A percentile compares a stretch with the other conserved stretches of the same genome.
phyloP scores from a whole-genome alignment of 2,113 vertebrate species.

The Sturnira hondurensis region DNA sequence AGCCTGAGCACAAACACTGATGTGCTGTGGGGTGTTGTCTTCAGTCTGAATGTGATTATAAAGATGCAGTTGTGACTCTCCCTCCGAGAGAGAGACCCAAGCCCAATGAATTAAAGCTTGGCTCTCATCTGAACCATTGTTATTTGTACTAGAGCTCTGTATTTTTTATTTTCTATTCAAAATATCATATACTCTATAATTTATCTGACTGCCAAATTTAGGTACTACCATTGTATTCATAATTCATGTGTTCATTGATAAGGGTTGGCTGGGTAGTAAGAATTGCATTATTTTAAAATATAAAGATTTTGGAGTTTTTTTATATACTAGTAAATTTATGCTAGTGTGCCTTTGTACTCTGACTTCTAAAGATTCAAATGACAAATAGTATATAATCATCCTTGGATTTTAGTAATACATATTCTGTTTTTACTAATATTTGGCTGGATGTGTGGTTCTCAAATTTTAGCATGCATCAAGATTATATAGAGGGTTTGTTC shows the following conservation, averaged over 20 bases:
- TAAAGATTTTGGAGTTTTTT: not conserved
- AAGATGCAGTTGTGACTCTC: conserved; percentile 45
- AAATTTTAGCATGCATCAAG: not conserved
- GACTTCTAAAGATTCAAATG: conserved; percentile 11
- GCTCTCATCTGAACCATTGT: conserved; percentile 27
- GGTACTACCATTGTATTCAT: not conserved
- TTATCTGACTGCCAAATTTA: conserved; percentile 1
- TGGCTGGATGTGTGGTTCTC: not conserved
- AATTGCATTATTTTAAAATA: conserved; percentile 21
- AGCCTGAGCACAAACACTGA: conserved; percentile 2
- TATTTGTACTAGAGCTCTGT: not conserved
- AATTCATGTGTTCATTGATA: not conserved
- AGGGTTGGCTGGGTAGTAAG: not conserved
- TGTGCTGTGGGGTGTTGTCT: conserved; percentile 38
- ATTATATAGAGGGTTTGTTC: not conserved
- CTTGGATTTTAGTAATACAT: not conserved
- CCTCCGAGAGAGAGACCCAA: conserved; percentile 10
- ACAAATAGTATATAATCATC: not conserved
- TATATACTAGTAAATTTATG: conserved; percentile 1
- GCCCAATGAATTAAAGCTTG: not conserved
- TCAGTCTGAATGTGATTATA: conserved; percentile 51
- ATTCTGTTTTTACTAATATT: not conserved
- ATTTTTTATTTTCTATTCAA: not conserved
- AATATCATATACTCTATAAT: not conserved
- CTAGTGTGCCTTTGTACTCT: not conserved